Conservation (phyloP, 2,113 vertebrate genomes). For the Xenus cinereus region DNA sequence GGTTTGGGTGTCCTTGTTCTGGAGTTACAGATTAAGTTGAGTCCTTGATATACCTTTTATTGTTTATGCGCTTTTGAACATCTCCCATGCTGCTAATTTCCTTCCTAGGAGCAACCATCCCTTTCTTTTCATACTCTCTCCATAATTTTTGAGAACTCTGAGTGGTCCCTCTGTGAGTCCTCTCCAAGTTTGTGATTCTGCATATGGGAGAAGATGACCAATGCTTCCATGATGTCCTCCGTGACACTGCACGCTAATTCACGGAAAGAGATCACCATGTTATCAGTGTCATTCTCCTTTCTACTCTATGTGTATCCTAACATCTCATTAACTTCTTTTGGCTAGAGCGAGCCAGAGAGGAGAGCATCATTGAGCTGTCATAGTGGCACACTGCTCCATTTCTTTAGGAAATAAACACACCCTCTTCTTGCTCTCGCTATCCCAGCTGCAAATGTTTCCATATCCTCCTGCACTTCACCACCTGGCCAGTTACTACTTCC, state of each 20-base stretch:
- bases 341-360: not conserved
- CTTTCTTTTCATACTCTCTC: not conserved
- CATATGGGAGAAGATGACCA: not conserved
- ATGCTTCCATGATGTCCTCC: accelerated
- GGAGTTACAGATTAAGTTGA: not conserved
- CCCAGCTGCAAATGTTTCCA: not conserved
- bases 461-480: not conserved
- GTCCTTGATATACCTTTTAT: not conserved
- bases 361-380: not conserved
- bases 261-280: not conserved
- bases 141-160: not conserved
- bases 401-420: not conserved
- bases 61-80: not conserved
- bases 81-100: not conserved
- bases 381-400: not conserved
- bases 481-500: not conserved
- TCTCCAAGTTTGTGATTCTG: not conserved
- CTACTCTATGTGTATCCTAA: not conserved
- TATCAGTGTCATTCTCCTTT: not conserved
- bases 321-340: not conserved
- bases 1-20: not conserved
- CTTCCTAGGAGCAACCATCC: not conserved
- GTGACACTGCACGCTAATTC: not conserved
- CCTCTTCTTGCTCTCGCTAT: not conserved
- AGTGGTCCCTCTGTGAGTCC: not conserved